A percentile compares a stretch with the other conserved stretches of the same genome.
phyloP scores from a whole-genome alignment of 2,797 vertebrate genomes.

The Catamblyrhynchus diadema region DNA sequence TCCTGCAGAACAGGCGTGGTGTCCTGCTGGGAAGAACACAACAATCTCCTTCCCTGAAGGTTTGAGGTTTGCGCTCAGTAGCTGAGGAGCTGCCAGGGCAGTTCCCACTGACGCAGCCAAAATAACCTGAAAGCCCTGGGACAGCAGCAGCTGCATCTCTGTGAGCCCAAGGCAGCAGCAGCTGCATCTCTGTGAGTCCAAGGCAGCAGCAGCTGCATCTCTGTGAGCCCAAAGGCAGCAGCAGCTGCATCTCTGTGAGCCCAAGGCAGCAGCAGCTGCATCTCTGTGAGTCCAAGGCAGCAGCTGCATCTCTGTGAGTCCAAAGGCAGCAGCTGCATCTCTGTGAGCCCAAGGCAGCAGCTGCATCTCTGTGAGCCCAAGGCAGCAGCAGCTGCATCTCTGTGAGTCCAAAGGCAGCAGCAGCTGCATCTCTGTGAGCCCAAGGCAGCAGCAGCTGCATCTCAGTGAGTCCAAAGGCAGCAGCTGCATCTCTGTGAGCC shows the following conservation, averaged over 20 bases:
- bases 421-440: too few species aligned
- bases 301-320: neutral
- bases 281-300: neutral
- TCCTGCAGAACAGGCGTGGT: neutral
- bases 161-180: neutral
- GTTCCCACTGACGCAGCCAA: neutral
- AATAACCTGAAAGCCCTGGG: neutral
- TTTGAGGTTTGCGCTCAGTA: accelerated
- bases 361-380: too few species aligned
- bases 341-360: too few species aligned
- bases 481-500: too few species aligned
- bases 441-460: too few species aligned
- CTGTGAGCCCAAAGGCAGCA: neutral
- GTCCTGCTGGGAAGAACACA: neutral
- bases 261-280: neutral
- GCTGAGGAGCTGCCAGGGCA: neutral
- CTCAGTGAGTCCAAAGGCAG: too few species aligned
- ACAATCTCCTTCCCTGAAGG: neutral
- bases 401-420: too few species aligned
- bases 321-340: too few species aligned
- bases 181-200: neutral
- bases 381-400: too few species aligned
- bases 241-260: too few species aligned
- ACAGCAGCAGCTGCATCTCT: neutral
- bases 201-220: neutral